Base-by-base conservation (phyloP, 1,140 invertebrate genomes). In the Cheumatopsyche charites region DNA sequence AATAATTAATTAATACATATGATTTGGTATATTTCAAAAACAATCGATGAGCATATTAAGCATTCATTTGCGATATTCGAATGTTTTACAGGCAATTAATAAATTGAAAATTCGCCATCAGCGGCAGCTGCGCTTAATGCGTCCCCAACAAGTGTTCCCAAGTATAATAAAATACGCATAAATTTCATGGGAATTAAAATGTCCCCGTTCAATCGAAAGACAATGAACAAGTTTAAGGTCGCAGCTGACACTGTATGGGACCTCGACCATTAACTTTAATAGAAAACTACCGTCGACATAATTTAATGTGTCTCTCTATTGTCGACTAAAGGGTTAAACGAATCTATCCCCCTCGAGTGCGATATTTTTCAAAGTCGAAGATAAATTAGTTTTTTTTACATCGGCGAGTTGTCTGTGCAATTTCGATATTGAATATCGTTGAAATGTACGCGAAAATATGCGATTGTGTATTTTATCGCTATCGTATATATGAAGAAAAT, bases 211-310 rank as follows among this genome's bases (percentile, higher is more conserved):
- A 47, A 74, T 74, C 69, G 69, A 47, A 69, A 62, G 55, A 63
- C 45, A 71, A 74, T 74, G 70, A 74, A 74, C 73, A 74, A 74
- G 68, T 67, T 71, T 71, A 47, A 71, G 68, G 68, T 63, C 43
- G 43, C 58, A 65, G 62, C 43, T 63, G 58, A 66, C 36, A 23
- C 63, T 12, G 13, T 25, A 66, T 36, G 9, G 29, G 43, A 17
- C 9, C 17, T 12, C 36, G 15, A 1, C 42, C 63, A 42, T 63
- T 63, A 63, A 43, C 29, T 63, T 17, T 42, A 63, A 63, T 63
- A 63, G 62, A 63, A 63, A 6, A 25, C 19, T 1, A 63, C n/a
- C 29, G 58, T 12, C 4, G 26, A 55, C 55, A 58, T 58, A 58
- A 58, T 58, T 58, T 58, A 58, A n/a, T 13, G 17, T 13, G 23